phyloP scores from a whole-genome alignment of 1,140 invertebrate species.

The Drosophila kohkoa region DNA sequence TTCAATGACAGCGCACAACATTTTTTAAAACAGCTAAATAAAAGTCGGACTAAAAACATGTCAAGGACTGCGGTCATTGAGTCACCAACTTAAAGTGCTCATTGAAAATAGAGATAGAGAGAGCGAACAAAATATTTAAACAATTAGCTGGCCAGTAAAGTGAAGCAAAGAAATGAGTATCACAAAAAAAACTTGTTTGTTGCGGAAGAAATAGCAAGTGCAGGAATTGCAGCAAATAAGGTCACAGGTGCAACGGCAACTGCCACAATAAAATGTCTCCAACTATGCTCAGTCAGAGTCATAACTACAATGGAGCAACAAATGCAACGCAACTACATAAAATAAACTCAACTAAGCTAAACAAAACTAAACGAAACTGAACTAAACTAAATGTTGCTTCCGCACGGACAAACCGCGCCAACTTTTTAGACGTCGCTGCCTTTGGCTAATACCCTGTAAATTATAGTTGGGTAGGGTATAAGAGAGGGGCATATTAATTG shows the following conservation, averaged over 20 bases:
- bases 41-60: slow-evolving; percentile 40
- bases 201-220: slow-evolving; percentile 12
- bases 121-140: slow-evolving; percentile 13
- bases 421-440: slow-evolving; percentile 63
- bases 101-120: slow-evolving; percentile 10
- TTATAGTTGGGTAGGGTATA: not conserved
- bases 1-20: slow-evolving; percentile 48
- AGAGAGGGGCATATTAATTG: not conserved
- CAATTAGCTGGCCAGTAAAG: slow-evolving; percentile 19
- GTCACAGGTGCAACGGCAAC: slow-evolving; percentile 32
- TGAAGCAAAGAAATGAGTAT: slow-evolving; percentile 48
- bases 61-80: slow-evolving; percentile 62
- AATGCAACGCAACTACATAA: too few species aligned
- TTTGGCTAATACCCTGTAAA: slow-evolving; percentile 13
- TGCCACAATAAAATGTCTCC: slow-evolving; percentile 61
- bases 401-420: slow-evolving; percentile 45
- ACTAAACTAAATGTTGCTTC: slow-evolving; percentile 56
- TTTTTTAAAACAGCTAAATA: slow-evolving; percentile 48
- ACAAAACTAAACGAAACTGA: slow-evolving; percentile 33
- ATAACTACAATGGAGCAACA: slow-evolving; percentile 7
- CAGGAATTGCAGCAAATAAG: slow-evolving; percentile 24
- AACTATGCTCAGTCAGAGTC: slow-evolving; percentile 27
- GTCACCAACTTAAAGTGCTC: slow-evolving; percentile 7
- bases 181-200: slow-evolving; percentile 42
- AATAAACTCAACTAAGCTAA: slow-evolving; percentile 25